A percentile compares a stretch with the other conserved stretches of the same genome.
Evolutionary conservation across 2,888 invertebrate species (phyloP).

Genomic region (Tetramorium bicarinatum): DNA sequence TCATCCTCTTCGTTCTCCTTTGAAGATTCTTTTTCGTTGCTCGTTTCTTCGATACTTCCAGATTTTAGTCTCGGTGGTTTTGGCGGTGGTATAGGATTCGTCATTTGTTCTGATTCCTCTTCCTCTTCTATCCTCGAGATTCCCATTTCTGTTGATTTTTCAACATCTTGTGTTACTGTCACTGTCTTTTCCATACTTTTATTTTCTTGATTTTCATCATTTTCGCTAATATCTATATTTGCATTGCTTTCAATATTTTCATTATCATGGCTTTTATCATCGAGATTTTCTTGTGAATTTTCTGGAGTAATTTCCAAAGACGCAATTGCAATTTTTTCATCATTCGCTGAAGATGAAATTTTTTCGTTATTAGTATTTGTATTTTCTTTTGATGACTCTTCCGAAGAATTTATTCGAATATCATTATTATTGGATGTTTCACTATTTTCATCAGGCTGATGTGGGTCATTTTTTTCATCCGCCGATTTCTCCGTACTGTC

Average conservation of each 20-base stretch:
- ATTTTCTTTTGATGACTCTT: conserved; percentile 45
- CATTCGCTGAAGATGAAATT: conserved; percentile 50
- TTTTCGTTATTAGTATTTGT: conserved; percentile 41
- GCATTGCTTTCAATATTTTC: conserved; percentile 38
- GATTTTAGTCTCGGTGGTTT: conserved; percentile 86
- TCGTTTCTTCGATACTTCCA: conserved; percentile 86
- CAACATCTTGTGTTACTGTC: conserved; percentile 10
- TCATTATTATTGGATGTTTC: background rate
- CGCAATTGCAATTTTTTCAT: conserved; percentile 68
- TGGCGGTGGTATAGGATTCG: conserved; percentile 85
- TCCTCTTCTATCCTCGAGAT: background rate
- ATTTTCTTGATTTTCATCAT: conserved; percentile 36
- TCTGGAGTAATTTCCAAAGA: conserved; percentile 42
- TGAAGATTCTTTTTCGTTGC: conserved; percentile 46
- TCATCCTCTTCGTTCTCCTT: conserved; percentile 65
- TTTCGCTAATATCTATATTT: conserved; percentile 22
- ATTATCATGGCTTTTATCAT: conserved; percentile 18
- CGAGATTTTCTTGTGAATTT: conserved; percentile 2
- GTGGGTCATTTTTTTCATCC: conserved; percentile 44
- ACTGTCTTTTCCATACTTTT: conserved; percentile 26
- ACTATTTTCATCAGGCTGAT: conserved; percentile 4
- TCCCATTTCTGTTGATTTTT: conserved; percentile 12
- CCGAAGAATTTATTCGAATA: conserved; percentile 3
- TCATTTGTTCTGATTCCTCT: conserved; percentile 44
- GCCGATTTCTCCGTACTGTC: conserved; percentile 65